Base-by-base conservation (phyloP, 2,888 invertebrate species). In the Mylabris sibirica region DNA sequence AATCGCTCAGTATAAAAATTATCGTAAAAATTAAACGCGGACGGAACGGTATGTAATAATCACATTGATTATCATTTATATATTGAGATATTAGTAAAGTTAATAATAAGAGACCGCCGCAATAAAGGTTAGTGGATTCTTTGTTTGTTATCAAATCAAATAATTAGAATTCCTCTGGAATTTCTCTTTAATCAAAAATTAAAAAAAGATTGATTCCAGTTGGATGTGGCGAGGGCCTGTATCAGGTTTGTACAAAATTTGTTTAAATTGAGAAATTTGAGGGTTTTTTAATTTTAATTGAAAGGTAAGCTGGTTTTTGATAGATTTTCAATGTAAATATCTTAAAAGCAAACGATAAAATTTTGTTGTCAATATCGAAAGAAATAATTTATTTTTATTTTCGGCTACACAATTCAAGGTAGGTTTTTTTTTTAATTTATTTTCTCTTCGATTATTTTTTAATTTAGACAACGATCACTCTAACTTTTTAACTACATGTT, bases 1-100 rank as follows among this genome's bases (percentile, higher is more conserved):
- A n/a, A n/a, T n/a, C n/a, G n/a, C n/a, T n/a, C n/a, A n/a, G n/a
- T n/a, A n/a, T 72, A 74, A 75, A 71, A 41, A 41, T n/a, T 41
- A 35, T 38, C 61, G 66, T 71, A n/a, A 65, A 73, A 77, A 74
- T 71, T 72, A 74, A 74, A 76, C 73, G 74, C 76, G 73, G 69
- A 75, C 35, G n/a, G 35, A 72, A 79, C 77, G 81, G 80, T 81
- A 80, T 80, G 81, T 80, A 80, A 77, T 66, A 67, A 71, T n/a
- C 63, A 67, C 65, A 65, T 70, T 65, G n/a, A n/a, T 65, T 63
- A 38, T 30, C 8, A 30, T 30, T n/a, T n/a, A n/a, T 30, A 30
- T 6, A 30, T 4, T 30, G 30, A 30, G 30, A 6, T n/a, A n/a
- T n/a, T n/a, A n/a, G n/a, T n/a, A n/a, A n/a, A n/a, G 14, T 14